These are phyloP conservation scores for Ianthella basta DNA, from an alignment of 37 sponge, comb jelly and placozoan species.

Conservation along the genomic window DNA sequence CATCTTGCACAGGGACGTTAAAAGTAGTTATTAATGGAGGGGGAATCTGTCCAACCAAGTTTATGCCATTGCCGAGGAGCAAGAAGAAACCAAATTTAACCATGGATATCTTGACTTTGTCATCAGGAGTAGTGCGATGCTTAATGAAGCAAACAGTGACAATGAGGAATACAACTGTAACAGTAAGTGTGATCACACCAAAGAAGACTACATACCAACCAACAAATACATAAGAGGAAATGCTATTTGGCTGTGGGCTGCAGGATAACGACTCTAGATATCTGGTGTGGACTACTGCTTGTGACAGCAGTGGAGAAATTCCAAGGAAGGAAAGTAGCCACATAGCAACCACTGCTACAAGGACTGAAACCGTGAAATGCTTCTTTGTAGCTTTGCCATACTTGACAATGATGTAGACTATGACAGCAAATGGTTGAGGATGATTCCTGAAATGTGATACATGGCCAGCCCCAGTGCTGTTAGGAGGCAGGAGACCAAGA, in stretches of 20 bases:
- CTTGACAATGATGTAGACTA: not conserved
- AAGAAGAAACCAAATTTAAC: constrained; percentile 18
- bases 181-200: not conserved
- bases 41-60: not conserved
- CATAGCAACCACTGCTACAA: not conserved
- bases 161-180: not conserved
- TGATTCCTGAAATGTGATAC: constrained; percentile 12
- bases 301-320: not conserved
- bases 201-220: not conserved
- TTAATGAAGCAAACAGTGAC: not conserved
- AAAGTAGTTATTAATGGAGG: not conserved
- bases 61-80: not conserved
- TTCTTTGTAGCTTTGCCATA: too few species aligned
- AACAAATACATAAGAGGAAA: not conserved
- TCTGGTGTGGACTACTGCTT: too few species aligned
- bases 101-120: not conserved
- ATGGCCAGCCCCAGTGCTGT: not conserved
- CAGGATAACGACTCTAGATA: not conserved
- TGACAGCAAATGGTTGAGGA: not conserved
- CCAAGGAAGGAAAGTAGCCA: not conserved
- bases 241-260: not conserved
- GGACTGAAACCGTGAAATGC: not conserved
- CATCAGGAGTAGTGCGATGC: not conserved
- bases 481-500: not conserved
- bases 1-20: not conserved